Evolutionary conservation across 2,797 vertebrate genomes (phyloP), one percentile per base, ranked within the genome.

Genomic region (Rhinichthys osculus): DNA sequence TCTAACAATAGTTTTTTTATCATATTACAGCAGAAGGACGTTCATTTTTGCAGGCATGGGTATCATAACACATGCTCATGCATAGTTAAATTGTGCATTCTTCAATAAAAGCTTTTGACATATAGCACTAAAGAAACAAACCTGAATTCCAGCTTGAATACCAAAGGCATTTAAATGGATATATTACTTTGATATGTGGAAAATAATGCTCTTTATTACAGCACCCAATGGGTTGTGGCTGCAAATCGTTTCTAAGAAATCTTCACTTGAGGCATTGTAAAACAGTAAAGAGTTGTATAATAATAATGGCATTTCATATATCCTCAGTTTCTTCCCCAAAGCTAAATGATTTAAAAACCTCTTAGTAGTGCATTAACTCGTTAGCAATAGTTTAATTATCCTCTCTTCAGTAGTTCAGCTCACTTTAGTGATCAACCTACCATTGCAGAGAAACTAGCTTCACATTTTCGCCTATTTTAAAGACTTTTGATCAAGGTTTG

Each of bases 351-450:
- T 69, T 33, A 5, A 74, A 42, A 33, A 44, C 54, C 42, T 50
- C 57, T 50, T 62, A 74, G 13, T 6, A 40, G 50, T 21, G 57
- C 42, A 64, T 67, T n/a, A 13, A 35, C 33, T 77, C 21, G 50
- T 77, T 35, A 77, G 21, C 7, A 84, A 84, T 40, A 21, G 62
- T 14, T 66, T 9, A 67, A 67, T 30, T 50, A 50, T 35, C 42
- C 66, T 52, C 78, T 81, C 62, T 33, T 23, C 27, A 9, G 38
- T n/a, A 47, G 8, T 47, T n/a, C 50, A 40, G 27, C 71, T 78
- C 78, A 79, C 27, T 78, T 81, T 85, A 78, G 42, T 71, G 19
- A 30, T 78, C 82, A 88, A 77, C 72, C 82, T 70, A 79, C 54
- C 3, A 66, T 64, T 78, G 79, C 40, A 21, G 44, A 80, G 79